Base-by-base conservation (phyloP, 2,113 vertebrate species). In the Salvelinus fontinalis region DNA sequence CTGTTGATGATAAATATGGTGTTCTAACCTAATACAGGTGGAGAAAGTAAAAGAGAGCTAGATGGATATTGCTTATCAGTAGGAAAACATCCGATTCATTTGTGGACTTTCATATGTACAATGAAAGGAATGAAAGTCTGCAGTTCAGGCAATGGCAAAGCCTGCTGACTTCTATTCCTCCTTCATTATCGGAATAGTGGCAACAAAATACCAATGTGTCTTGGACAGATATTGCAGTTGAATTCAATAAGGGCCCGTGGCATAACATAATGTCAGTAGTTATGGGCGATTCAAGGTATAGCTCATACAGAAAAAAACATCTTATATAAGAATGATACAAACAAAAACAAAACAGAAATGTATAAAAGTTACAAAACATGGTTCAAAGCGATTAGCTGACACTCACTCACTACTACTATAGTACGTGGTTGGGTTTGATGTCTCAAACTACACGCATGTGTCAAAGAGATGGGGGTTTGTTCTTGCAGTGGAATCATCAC, bases 1-100 rank as follows among this genome's bases (percentile, higher is more conserved):
- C 9, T 14, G 27, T 24, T 8, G 29, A 6, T 69, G 68, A 64
- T 86, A 81, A 89, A 90, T 86, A 75, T 90, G 86, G 87, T 75
- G 87, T 87, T 11, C 9, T 44, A 44, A 44, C 39, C 39, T 44
- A 44, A 44, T 44, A 44, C 2, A 44, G 59, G 14, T 80, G 79
- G 69, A 77, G 51, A 81, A 75, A 75, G 74, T 75, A n/a, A 74
- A 74, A 76, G 59, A 31, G 12, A 26, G 57, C 75, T 75, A 29
- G 73, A 5, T 6, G 54, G 9, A 57, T 20, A 57, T 57, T 57
- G 6, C 54, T 18, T 20, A 5, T 57, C 54, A 57, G 54, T 8
- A 27, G 39, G 71, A 71, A 71, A 64, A n/a, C 26, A 75, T 57
- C 1, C 0, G 67, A 70, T 59, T 26, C 71, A 44, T 71, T 9